These are phyloP conservation scores for Gobiocypris rarus DNA, from an alignment of 2,113 vertebrate genomes.

Conservation along the genomic window DNA sequence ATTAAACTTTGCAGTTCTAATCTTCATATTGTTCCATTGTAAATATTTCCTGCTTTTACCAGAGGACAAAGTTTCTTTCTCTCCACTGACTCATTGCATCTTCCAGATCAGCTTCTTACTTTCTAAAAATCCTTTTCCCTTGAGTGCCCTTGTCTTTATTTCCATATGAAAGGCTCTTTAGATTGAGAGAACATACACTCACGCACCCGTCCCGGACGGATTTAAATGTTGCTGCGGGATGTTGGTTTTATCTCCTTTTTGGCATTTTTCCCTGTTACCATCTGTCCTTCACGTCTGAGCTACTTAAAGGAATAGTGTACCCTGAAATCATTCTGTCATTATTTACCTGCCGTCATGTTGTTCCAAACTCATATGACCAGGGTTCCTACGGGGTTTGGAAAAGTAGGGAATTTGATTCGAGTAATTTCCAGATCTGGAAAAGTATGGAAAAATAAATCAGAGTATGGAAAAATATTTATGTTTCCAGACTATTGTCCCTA, in stretches of 20 bases:
- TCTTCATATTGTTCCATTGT: not conserved
- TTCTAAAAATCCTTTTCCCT: not conserved
- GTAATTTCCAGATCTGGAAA: too few relatives aligned
- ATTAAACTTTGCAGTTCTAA: not conserved
- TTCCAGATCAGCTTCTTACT: not conserved
- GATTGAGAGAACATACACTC: constrained; percentile 47
- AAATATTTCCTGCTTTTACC: not conserved
- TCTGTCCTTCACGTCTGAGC: not conserved
- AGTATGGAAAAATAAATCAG: too few relatives aligned
- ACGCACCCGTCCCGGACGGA: not conserved
- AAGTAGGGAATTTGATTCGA: too few relatives aligned
- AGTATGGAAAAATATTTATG: too few relatives aligned
- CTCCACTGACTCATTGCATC: not conserved
- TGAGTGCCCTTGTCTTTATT: constrained; percentile 51
- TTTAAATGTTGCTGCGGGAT: constrained; percentile 25
- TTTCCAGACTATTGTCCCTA: too few relatives aligned
- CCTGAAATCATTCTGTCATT: not conserved
- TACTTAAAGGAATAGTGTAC: not conserved
- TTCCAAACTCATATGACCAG: not conserved
- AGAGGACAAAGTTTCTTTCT: not conserved
- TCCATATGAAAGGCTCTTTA: constrained; percentile 55
- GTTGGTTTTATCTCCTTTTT: constrained; percentile 17
- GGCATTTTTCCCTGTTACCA: not conserved
- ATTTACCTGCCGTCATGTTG: not conserved
- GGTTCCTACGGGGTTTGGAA: too few relatives aligned